Conservation (phyloP, 1,140 invertebrate genomes). For the Apis florea region DNA sequence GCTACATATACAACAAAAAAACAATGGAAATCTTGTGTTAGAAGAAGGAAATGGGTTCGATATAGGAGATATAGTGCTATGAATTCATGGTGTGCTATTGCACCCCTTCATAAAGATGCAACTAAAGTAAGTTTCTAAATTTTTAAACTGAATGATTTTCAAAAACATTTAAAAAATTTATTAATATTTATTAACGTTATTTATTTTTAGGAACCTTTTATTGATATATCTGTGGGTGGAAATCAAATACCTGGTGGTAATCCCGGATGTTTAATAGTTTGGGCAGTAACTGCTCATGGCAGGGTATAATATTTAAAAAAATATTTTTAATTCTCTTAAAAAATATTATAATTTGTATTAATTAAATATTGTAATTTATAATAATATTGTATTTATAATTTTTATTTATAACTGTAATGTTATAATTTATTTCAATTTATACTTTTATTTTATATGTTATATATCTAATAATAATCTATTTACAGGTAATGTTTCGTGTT, state of each 20-base stretch:
- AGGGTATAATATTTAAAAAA: slow-evolving; percentile 80
- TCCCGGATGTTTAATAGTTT: slow-evolving; percentile 88
- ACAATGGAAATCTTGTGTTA: slow-evolving; percentile 94
- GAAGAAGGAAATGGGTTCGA: slow-evolving; percentile 93
- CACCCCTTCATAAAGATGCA: slow-evolving; percentile 92
- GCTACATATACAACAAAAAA: slow-evolving; percentile 90
- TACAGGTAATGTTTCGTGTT: slow-evolving; percentile 90
- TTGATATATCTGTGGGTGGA: slow-evolving; percentile 92
- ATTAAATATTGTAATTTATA: background rate
- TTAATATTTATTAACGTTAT: too few relatives aligned
- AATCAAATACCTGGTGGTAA: slow-evolving; percentile 89
- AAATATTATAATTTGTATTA: background rate
- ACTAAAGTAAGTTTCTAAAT: slow-evolving; percentile 83
- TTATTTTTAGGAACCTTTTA: slow-evolving; percentile 86
- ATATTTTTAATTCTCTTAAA: slow-evolving; percentile 23
- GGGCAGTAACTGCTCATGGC: slow-evolving; percentile 95
- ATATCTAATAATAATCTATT: slow-evolving; percentile 18
- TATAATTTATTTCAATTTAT: background rate
- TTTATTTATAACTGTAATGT: background rate
- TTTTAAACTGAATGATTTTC: background rate
- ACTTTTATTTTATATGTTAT: background rate
- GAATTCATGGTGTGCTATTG: slow-evolving; percentile 95
- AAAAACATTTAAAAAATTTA: background rate
- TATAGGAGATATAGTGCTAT: slow-evolving; percentile 92
- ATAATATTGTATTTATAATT: background rate